phyloP scores from a whole-genome alignment of 2,797 vertebrate genomes.

The Crenuchus spilurus region DNA sequence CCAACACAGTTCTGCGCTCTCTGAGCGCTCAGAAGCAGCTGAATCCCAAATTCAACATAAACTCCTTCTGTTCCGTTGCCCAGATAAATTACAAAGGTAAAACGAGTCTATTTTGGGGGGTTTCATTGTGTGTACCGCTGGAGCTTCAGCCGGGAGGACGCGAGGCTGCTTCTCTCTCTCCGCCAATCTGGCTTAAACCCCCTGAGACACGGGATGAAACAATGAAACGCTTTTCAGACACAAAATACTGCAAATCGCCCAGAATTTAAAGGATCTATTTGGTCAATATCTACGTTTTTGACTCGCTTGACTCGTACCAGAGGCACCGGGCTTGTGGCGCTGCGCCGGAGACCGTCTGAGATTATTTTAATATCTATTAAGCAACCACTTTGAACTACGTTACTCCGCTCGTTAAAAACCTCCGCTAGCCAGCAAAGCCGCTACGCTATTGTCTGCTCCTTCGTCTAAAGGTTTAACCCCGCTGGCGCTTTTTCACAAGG shows the following conservation, averaged over 20 bases:
- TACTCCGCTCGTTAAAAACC: constrained; percentile 64
- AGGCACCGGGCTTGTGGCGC: constrained; percentile 18
- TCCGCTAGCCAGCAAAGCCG: constrained; percentile 63
- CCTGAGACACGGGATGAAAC: constrained; percentile 81
- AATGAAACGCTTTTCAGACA: constrained; percentile 78
- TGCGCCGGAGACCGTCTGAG: constrained; percentile 30
- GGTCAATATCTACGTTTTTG: not conserved
- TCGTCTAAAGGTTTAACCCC: constrained; percentile 50
- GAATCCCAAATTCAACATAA: not conserved
- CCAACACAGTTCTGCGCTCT: constrained; percentile 39
- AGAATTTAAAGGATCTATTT: constrained; percentile 26
- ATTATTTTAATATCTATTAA: constrained; percentile 60
- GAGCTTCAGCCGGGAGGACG: constrained; percentile 56
- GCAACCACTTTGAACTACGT: constrained; percentile 59
- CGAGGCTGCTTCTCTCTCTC: constrained; percentile 57
- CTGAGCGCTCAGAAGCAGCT: constrained; percentile 21
- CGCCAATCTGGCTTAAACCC: constrained; percentile 72
- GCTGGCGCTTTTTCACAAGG: not conserved
- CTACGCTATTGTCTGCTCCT: constrained; percentile 75
- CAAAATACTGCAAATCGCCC: constrained; percentile 33
- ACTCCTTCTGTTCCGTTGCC: constrained; percentile 16
- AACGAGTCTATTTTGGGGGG: constrained; percentile 14
- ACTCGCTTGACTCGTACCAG: constrained; percentile 6
- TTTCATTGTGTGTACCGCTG: constrained; percentile 50
- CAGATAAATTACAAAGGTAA: constrained; percentile 19